Conservation (phyloP, 2,797 vertebrate species). For the Glossophaga mutica region DNA sequence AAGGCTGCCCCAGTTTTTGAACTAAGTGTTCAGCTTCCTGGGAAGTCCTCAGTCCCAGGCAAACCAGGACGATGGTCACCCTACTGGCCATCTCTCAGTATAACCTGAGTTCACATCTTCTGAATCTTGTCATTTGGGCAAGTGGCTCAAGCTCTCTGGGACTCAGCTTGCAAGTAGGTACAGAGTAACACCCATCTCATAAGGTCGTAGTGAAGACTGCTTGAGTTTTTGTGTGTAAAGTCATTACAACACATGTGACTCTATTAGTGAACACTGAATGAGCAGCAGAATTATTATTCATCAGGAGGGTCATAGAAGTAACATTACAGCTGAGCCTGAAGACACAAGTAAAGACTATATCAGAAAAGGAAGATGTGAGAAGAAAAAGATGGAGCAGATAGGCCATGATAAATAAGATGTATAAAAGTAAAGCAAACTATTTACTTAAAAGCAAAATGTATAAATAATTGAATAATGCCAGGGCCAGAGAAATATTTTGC, state of each 20-base stretch:
- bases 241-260: neutral
- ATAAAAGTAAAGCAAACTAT: neutral
- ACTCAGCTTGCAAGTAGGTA: neutral
- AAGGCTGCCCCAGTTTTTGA: neutral
- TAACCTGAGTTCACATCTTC: neutral
- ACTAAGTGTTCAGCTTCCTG: neutral
- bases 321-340: neutral
- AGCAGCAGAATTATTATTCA: neutral
- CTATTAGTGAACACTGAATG: neutral
- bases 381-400: neutral
- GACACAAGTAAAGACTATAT: neutral
- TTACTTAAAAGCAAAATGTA: slow-evolving; percentile 26
- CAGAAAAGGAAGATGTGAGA: neutral
- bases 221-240: neutral
- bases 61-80: neutral
- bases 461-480: neutral
- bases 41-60: neutral
- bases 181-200: neutral
- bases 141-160: neutral
- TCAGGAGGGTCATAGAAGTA: neutral
- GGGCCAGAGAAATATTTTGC: slow-evolving; percentile 10
- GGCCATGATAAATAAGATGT: neutral
- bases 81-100: neutral
- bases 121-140: neutral
- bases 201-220: neutral